phyloP scores from a whole-genome alignment of 2,888 invertebrate genomes.

The Drosophila koepferae region DNA sequence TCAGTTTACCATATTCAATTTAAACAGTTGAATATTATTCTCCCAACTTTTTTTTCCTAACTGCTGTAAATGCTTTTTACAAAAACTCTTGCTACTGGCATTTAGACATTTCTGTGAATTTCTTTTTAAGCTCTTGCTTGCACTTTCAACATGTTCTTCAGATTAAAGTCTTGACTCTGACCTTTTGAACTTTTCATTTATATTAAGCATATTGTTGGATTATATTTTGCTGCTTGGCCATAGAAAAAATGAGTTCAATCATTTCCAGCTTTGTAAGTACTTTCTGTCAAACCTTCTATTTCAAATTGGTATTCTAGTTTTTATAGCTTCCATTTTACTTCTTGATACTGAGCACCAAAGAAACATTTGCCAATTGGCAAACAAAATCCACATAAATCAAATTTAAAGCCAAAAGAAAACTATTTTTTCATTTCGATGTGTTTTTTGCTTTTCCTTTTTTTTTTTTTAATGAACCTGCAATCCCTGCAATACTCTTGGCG shows the following conservation, averaged over 20 bases:
- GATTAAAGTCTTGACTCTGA: neutral
- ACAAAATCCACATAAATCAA: constrained; percentile 58
- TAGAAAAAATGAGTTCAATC: neutral
- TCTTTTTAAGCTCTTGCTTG: neutral
- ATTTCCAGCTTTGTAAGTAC: constrained; percentile 2
- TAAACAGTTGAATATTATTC: neutral
- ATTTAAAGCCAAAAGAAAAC: constrained; percentile 38
- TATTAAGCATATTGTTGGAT: neutral
- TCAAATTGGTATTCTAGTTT: constrained; percentile 19
- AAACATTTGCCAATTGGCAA: constrained; percentile 56
- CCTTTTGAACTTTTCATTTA: constrained; percentile 1
- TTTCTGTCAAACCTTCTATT: constrained; percentile 4
- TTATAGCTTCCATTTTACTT: neutral
- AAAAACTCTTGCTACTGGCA: neutral
- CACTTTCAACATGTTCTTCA: too few species aligned
- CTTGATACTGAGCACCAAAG: constrained; percentile 4
- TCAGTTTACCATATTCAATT: neutral
- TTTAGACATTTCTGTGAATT: neutral
- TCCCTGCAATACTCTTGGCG: constrained; percentile 11
- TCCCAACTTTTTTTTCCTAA: neutral
- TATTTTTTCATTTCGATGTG: constrained; percentile 1
- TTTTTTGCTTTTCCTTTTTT: neutral
- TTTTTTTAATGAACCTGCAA: constrained; percentile 26
- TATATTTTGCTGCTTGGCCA: neutral
- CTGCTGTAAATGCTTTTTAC: too few species aligned